Percentiles rank a stretch among this genome's conserved stretches.
Conservation (phyloP, 2,888 invertebrate species). For the Thyatira batis region DNA sequence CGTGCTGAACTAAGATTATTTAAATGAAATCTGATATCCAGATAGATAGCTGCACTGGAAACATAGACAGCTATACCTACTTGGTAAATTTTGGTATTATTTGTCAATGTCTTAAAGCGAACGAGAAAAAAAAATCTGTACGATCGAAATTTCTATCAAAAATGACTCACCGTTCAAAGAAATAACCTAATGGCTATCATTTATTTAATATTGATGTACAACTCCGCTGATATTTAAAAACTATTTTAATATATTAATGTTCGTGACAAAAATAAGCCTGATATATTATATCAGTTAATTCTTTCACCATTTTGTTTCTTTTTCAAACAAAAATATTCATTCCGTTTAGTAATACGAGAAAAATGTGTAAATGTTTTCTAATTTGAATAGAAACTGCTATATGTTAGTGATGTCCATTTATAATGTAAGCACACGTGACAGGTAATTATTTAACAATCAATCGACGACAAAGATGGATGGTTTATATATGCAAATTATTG, state of each 20-base stretch:
- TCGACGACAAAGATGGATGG: background rate
- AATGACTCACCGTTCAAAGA: background rate
- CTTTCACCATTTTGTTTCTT: background rate
- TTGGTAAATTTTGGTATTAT: too few species aligned
- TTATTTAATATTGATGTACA: background rate
- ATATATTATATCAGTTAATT: background rate
- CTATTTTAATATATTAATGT: background rate
- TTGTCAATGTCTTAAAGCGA: too few species aligned
- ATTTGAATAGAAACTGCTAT: background rate
- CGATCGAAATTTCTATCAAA: background rate
- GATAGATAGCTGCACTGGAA: too few species aligned
- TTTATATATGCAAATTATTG: background rate
- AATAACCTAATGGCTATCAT: background rate
- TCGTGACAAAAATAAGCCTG: background rate
- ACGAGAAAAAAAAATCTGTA: too few species aligned
- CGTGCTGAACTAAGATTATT: too few species aligned
- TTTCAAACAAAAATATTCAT: background rate
- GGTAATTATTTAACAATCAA: background rate
- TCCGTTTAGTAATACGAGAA: background rate
- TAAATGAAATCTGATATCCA: too few species aligned
- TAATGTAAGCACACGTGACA: constrained; percentile 1
- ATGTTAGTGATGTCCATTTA: background rate
- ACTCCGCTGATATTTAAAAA: background rate
- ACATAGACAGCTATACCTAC: too few species aligned
- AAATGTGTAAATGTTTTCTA: background rate